Base-by-base conservation (phyloP, 2,113 vertebrate species). In the Cairina moschata region DNA sequence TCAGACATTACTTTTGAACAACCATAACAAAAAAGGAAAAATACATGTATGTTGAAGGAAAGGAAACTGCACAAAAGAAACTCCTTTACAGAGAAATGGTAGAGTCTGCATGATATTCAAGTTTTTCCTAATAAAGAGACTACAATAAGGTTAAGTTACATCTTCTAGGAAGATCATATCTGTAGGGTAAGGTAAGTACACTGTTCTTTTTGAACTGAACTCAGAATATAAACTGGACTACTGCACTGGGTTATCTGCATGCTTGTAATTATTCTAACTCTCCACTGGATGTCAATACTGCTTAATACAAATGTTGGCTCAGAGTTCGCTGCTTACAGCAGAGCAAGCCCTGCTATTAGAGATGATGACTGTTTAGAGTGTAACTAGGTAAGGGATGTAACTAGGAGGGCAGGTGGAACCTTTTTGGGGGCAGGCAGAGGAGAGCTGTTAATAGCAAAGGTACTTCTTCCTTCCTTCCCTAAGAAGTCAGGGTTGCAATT, bases 221-320 rank as follows among this genome's bases (percentile, higher is more conserved):
- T 73, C 16, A 22, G 56, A 54, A 50, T 0, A 0, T 8, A 77
- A 84, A 73, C 31, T 6, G n/a, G 58, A 69, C 3, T 5, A 38
- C 18, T 89, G 48, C 21, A 25, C 11, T 62, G 25, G 28, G 50
- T 77, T 90, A 54, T 95, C 82, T 86, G 73, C 28, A 95, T 86
- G 95, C 96, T 84, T 98, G 98, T 97, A 98, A 98, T 98, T 97
- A 96, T 97, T 96, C 91, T 74, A 88, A 96, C 66, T 97, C 95
- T 98, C 97, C 98, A 98, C 98, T 98, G 98, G 98, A 97, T 98
- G 98, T 98, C 98, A 98, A 98, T 90, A 97, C 96, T 96, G 97
- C 93, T 97, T 97, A 98, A 97, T 96, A 88, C 54, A 98, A 98
- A 93, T n/a, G 55, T 77, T 96, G 91, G 67, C 93, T 95, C 22